Evolutionary conservation across 2,113 vertebrate genomes (phyloP).

Genomic region (Malurus melanocephalus): DNA sequence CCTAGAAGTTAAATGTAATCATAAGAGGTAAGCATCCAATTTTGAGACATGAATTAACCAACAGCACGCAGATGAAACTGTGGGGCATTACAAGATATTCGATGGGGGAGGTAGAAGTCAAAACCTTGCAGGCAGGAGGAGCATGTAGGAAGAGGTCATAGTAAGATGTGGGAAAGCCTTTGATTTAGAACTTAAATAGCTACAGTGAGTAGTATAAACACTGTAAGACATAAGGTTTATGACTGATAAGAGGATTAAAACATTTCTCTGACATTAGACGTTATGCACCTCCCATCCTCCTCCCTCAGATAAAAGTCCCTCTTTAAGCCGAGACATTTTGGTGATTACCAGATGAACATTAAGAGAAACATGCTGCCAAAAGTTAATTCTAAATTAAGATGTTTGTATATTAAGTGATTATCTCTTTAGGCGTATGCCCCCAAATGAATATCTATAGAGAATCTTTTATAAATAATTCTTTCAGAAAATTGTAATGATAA

Average conservation of each 20-base stretch:
- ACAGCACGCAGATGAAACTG: not conserved
- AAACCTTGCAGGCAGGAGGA: not conserved
- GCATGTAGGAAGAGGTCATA: not conserved
- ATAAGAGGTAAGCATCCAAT: not conserved
- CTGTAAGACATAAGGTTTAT: not conserved
- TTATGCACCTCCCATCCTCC: not conserved
- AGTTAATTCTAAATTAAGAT: not conserved
- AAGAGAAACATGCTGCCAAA: slow-evolving; percentile 1
- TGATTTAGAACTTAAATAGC: not conserved
- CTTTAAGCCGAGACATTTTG: not conserved
- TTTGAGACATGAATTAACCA: not conserved
- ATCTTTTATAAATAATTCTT: slow-evolving; percentile 48
- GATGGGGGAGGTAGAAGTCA: not conserved
- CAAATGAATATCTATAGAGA: not conserved
- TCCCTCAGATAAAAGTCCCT: not conserved
- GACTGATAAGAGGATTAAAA: slow-evolving; percentile 17
- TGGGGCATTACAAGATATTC: not conserved
- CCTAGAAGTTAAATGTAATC: not conserved
- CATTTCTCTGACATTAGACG: not conserved
- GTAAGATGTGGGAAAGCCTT: not conserved
- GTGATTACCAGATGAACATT: not conserved
- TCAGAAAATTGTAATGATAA: slow-evolving; percentile 3
- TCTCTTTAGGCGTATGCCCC: not conserved
- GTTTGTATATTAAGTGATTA: slow-evolving; percentile 24
- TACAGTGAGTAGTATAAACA: not conserved